A percentile compares a stretch with the other conserved stretches of the same genome.
Evolutionary conservation across 2,113 vertebrate species (phyloP).

Genomic region (Chionis minor): DNA sequence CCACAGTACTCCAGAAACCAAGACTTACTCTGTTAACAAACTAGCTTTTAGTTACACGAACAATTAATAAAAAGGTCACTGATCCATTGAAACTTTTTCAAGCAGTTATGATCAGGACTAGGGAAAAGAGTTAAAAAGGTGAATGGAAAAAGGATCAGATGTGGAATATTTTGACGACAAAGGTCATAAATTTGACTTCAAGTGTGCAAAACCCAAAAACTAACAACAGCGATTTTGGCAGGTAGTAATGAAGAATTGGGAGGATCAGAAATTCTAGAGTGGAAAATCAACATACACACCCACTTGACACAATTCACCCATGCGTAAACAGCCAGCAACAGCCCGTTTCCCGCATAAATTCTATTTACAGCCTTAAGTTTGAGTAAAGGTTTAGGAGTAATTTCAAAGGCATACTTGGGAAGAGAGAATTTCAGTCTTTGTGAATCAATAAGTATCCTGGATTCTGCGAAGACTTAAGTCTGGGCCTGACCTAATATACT

Average conservation of each 20-base stretch:
- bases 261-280: slow-evolving; percentile 25
- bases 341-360: background rate
- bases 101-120: background rate
- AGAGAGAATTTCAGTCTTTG: background rate
- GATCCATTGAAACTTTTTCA: background rate
- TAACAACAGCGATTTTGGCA: background rate
- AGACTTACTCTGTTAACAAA: background rate
- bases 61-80: background rate
- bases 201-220: background rate
- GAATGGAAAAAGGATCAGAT: background rate
- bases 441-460: background rate
- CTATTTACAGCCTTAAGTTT: background rate
- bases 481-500: background rate
- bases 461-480: background rate
- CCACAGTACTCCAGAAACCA: background rate
- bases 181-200: background rate
- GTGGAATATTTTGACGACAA: background rate
- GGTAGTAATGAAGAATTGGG: background rate
- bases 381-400: background rate
- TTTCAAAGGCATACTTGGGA: background rate
- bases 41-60: background rate
- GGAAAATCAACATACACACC: slow-evolving; percentile 28
- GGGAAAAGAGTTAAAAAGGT: background rate
- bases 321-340: background rate
- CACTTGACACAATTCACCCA: background rate